Evolutionary conservation across 2,797 vertebrate genomes (phyloP).

Genomic region (Hoplostethus mediterraneus): DNA sequence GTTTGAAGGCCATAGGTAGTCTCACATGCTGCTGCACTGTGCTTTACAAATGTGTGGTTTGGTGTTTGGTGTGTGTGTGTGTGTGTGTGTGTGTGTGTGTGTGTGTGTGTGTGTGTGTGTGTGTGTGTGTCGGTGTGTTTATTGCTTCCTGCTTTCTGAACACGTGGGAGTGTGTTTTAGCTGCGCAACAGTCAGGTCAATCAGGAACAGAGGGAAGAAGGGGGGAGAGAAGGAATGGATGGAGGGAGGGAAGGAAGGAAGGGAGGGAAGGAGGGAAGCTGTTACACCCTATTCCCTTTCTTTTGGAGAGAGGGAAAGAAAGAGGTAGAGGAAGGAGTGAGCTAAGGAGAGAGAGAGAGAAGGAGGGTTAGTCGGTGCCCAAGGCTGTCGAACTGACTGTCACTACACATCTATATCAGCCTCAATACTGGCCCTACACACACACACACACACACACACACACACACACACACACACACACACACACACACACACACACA

Average conservation of each 20-base stretch:
- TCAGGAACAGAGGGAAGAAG: neutral
- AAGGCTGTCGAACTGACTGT: neutral
- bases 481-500: no score
- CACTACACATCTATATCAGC: no score
- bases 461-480: no score
- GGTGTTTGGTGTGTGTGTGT: neutral
- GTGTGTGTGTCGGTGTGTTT: conserved; percentile 49
- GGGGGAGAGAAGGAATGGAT: neutral
- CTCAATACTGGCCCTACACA: no score
- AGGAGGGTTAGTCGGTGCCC: neutral
- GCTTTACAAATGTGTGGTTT: no score
- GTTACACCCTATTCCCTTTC: conserved; percentile 47
- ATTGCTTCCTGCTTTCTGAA: conserved; percentile 55
- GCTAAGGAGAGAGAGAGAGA: neutral
- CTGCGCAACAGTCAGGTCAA: conserved; percentile 58
- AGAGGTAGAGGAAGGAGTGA: no score
- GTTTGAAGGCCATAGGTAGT: conserved; percentile 49
- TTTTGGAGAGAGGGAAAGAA: neutral
- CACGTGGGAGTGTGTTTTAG: conserved; percentile 70
- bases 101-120: conserved; percentile 24
- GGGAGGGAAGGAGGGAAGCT: conserved; percentile 24
- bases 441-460: no score
- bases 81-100: no score
- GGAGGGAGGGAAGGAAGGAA: neutral
- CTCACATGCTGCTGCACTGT: neutral